Conservation (phyloP, 2,113 vertebrate genomes). For the Nerophis lumbriciformis region DNA sequence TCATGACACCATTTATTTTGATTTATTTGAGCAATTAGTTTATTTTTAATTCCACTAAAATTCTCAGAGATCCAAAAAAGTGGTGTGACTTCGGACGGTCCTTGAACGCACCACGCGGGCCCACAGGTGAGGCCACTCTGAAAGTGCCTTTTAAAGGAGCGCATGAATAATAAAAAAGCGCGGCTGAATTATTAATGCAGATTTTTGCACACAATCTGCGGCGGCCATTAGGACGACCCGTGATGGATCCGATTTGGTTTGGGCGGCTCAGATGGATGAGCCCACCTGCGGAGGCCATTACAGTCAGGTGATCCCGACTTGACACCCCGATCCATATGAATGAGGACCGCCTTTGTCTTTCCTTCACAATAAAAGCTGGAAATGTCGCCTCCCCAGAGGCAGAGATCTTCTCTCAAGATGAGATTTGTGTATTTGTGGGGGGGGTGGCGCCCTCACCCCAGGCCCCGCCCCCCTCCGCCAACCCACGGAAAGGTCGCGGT, state of each 20-base stretch:
- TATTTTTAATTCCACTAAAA: too few relatives aligned
- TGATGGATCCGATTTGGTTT: slow-evolving; percentile 66
- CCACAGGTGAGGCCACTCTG: not conserved
- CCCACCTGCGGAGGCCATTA: slow-evolving; percentile 52
- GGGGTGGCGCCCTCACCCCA: not conserved
- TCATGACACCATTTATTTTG: too few relatives aligned
- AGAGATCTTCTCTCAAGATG: slow-evolving; percentile 1
- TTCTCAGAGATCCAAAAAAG: too few relatives aligned
- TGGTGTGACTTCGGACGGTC: too few relatives aligned
- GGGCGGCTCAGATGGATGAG: slow-evolving; percentile 60
- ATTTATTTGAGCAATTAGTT: too few relatives aligned
- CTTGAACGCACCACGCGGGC: too few relatives aligned
- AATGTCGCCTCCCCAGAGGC: slow-evolving; percentile 48
- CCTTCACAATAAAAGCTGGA: slow-evolving; percentile 7
- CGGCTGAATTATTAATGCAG: slow-evolving; percentile 68
- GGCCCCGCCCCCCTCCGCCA: slow-evolving; percentile 1
- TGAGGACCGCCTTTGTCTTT: slow-evolving; percentile 37
- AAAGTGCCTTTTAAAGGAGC: slow-evolving; percentile 5
- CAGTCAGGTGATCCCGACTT: slow-evolving; percentile 48
- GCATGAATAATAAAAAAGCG: slow-evolving; percentile 62
- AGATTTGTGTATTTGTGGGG: not conserved
- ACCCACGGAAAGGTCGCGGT: slow-evolving; percentile 35
- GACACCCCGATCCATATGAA: slow-evolving; percentile 45
- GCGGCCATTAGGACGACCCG: slow-evolving; percentile 59
- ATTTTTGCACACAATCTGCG: slow-evolving; percentile 71